Percentiles rank a stretch among this genome's conserved stretches.
Conservation (phyloP, 2,113 vertebrate species). For the Bufo gargarizans region DNA sequence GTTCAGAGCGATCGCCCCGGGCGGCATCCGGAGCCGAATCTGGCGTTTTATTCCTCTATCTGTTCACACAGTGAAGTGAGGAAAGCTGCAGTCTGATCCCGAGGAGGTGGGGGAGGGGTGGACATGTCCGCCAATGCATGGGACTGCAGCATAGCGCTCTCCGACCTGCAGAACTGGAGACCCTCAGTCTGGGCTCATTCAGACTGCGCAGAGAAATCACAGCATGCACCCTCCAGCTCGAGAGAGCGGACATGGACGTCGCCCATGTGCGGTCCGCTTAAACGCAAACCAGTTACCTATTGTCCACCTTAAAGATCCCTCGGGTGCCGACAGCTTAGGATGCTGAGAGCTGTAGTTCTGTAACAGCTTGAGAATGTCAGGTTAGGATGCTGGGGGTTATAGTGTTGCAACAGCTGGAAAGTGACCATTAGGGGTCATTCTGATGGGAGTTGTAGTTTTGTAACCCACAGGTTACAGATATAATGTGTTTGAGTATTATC, state of each 20-base stretch:
- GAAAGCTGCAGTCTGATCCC: neutral
- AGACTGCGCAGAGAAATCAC: no score
- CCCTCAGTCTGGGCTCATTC: no score
- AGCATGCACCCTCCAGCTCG: no score
- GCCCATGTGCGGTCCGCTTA: no score
- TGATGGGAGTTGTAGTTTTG: neutral
- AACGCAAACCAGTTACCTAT: no score
- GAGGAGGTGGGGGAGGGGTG: neutral
- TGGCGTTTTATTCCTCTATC: conserved; percentile 5
- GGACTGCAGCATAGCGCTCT: neutral
- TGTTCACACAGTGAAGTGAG: conserved; percentile 24
- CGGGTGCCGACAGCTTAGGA: no score
- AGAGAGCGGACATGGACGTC: no score
- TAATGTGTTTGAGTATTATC: neutral
- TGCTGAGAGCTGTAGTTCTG: neutral
- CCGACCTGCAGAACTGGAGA: no score
- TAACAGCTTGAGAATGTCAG: neutral
- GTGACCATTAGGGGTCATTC: neutral
- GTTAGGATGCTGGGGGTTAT: neutral
- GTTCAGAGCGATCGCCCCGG: conserved; percentile 13
- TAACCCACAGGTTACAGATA: neutral
- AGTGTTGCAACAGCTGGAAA: neutral
- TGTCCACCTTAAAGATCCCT: no score
- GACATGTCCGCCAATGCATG: neutral
- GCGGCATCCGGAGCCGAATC: conserved; percentile 30